Conservation (phyloP, 1,140 invertebrate species). For the Contarinia nasturtii region DNA sequence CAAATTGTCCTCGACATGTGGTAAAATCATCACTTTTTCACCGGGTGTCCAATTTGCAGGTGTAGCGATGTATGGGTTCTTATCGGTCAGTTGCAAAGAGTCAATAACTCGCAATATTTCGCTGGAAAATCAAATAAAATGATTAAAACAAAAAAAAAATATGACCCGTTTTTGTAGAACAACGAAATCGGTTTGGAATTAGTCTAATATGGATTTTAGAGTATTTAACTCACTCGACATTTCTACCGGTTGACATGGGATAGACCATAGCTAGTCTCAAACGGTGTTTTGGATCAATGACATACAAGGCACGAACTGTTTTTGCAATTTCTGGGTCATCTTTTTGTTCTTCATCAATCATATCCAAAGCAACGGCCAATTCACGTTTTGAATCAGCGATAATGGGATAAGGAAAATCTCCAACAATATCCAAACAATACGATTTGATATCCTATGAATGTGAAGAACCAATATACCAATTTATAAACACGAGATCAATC, state of each 20-base stretch:
- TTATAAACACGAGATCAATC: too few species aligned
- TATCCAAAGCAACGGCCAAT: conserved; percentile 60
- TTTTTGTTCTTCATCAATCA: conserved; percentile 69
- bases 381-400: conserved; percentile 64
- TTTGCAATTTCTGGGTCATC: conserved; percentile 49
- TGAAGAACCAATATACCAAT: too few species aligned
- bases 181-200: too few species aligned
- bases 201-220: not conserved
- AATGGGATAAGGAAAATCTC: conserved; percentile 68
- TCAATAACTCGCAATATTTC: conserved; percentile 79
- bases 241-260: conserved; percentile 77
- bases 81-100: conserved; percentile 65
- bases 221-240: conserved; percentile 58
- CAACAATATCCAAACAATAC: conserved; percentile 44
- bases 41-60: conserved; percentile 78
- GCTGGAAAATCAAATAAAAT: conserved; percentile 27
- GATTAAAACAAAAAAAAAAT: too few species aligned
- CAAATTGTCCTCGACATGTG: conserved; percentile 49
- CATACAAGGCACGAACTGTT: conserved; percentile 68
- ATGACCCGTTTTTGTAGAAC: too few species aligned
- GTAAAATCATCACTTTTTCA: conserved; percentile 66
- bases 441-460: conserved; percentile 50
- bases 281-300: conserved; percentile 73
- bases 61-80: conserved; percentile 51
- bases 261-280: conserved; percentile 74